Evolutionary conservation across 1,140 invertebrate species (phyloP).

Genomic region (Diploscapter pachys): DNA sequence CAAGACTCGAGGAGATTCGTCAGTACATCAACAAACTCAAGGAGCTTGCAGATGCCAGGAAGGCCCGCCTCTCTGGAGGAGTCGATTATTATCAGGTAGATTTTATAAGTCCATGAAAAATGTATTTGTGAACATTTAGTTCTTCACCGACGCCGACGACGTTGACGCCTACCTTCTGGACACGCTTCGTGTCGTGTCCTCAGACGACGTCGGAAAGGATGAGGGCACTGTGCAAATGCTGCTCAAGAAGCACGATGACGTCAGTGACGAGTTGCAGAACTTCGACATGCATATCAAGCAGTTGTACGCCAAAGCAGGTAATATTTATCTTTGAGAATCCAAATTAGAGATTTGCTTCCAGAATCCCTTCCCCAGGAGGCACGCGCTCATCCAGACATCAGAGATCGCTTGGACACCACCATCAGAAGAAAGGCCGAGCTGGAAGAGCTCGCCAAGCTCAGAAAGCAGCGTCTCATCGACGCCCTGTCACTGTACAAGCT

Average conservation of each 20-base stretch:
- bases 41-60: slow-evolving; percentile 82
- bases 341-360: too few relatives aligned
- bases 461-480: slow-evolving; percentile 90
- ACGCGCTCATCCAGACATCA: slow-evolving; percentile 75
- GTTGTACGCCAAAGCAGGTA: slow-evolving; percentile 79
- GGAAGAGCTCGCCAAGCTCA: slow-evolving; percentile 85
- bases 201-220: slow-evolving; percentile 95
- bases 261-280: slow-evolving; percentile 92
- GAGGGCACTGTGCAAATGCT: slow-evolving; percentile 95
- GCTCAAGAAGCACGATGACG: slow-evolving; percentile 96
- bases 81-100: slow-evolving; percentile 75
- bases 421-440: slow-evolving; percentile 94
- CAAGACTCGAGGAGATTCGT: slow-evolving; percentile 83
- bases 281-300: slow-evolving; percentile 86
- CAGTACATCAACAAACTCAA: slow-evolving; percentile 89
- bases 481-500: slow-evolving; percentile 94
- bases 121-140: slow-evolving; percentile 59
- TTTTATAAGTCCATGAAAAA: too few relatives aligned
- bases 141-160: slow-evolving; percentile 97
- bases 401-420: slow-evolving; percentile 76
- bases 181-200: slow-evolving; percentile 87
- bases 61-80: slow-evolving; percentile 87
- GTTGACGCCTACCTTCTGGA: slow-evolving; percentile 98
- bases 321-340: too few relatives aligned
- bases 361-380: slow-evolving; percentile 63